A percentile compares a stretch with the other conserved stretches of the same genome.
These are phyloP conservation scores for Toxotes lorentzi DNA, from an alignment of 2,797 vertebrate genomes.

Conservation along the genomic window DNA sequence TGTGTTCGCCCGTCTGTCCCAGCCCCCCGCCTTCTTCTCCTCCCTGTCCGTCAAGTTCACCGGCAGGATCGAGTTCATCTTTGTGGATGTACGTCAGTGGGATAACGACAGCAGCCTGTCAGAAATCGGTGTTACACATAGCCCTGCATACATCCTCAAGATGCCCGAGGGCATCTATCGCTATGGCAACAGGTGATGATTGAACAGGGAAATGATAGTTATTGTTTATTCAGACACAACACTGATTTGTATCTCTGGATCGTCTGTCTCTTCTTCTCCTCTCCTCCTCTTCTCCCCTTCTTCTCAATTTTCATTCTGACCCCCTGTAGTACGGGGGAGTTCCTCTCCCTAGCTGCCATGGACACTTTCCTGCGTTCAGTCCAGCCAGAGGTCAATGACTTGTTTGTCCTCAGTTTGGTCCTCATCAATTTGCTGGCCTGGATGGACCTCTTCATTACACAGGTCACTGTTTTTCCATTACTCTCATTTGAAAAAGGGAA, in stretches of 20 bases:
- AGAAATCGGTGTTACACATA: conserved; percentile 91
- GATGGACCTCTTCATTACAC: conserved; percentile 99
- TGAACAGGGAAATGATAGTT: neutral
- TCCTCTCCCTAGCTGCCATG: conserved; percentile 95
- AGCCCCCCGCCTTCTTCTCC: conserved; percentile 96
- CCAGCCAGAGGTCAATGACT: conserved; percentile 97
- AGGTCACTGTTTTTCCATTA: conserved; percentile 52
- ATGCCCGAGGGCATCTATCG: conserved; percentile 97
- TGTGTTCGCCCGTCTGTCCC: conserved; percentile 92
- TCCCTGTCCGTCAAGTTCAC: conserved; percentile 97
- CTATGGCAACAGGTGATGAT: conserved; percentile 90
- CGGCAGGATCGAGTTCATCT: conserved; percentile 98
- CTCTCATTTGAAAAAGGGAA: neutral
- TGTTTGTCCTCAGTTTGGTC: conserved; percentile 96
- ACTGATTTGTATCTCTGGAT: neutral
- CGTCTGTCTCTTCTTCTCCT: too few species aligned
- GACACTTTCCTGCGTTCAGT: conserved; percentile 95
- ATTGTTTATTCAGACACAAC: neutral
- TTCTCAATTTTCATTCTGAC: too few species aligned
- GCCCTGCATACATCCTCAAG: conserved; percentile 94
- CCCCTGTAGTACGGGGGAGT: conserved; percentile 89
- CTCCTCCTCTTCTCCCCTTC: too few species aligned
- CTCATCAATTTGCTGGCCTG: conserved; percentile 98
- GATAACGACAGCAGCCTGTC: conserved; percentile 89
- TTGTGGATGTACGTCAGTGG: conserved; percentile 94